Base-by-base conservation (phyloP, 2,113 vertebrate genomes). In the Seriola quinqueradiata region DNA sequence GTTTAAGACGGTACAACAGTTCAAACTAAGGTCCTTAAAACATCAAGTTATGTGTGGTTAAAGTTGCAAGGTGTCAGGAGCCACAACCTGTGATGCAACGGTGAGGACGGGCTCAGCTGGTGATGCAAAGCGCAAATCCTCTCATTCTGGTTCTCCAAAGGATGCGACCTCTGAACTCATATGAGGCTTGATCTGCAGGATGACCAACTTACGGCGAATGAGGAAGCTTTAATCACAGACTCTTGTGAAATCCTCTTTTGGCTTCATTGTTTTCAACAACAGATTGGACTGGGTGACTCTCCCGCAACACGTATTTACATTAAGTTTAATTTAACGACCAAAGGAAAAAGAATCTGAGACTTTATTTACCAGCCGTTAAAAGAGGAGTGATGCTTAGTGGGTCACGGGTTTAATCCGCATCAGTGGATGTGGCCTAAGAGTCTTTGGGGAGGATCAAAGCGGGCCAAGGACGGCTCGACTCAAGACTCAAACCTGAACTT, bases 401-500 rank as follows among this genome's bases (percentile, higher is more conserved):
- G 40, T 70, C 79, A 63, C 1, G n/a, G 25, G 70, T 70, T 75
- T 76, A 89, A 87, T 81, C 72, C 60, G 69, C 48, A 57, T 82
- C 38, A 72, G 40, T 68, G 9, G 48, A 70, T 8, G 46, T 17
- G 44, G 38, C 32, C 72, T 70, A 54, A 68, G 14, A 65, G 46
- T 75, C 44, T 79, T 70, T 70, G 46, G 42, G 12, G 23, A 12
- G 14, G 42, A 52, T 76, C 65, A 60, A 67, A 64, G 60, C 40
- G 5, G 9, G 42, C 14, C 48, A 46, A 28, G 61, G 66, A 46
- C 54, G 10, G 19, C 42, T 28, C 17, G 23, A 13, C 40, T 58
- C 16, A 14, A 28, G 42, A 67, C 21, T 55, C 14, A 46, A 25
- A 70, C 46, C 48, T 28, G 0, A 40, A 65, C 25, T 44, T 4